phyloP scores from a whole-genome alignment of 2,797 vertebrate species.

The Diplodus puntazzo region DNA sequence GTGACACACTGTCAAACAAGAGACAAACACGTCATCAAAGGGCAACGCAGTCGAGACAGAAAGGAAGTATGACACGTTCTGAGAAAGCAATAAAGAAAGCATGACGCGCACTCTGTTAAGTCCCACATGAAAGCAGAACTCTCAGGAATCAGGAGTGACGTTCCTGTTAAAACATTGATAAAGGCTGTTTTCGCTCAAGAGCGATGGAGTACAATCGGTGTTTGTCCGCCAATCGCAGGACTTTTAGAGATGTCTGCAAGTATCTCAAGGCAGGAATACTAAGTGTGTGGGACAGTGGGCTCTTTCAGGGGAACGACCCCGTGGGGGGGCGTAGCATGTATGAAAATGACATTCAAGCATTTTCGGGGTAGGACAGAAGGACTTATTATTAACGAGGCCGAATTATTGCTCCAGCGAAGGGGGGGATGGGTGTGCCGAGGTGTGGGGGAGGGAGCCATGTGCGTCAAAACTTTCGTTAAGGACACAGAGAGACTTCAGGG shows the following conservation, averaged over 20 bases:
- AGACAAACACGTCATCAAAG: not conserved
- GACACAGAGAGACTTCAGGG: slow-evolving; percentile 48
- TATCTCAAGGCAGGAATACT: slow-evolving; percentile 76
- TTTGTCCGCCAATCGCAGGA: slow-evolving; percentile 13
- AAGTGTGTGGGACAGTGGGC: slow-evolving; percentile 78
- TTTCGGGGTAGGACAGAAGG: slow-evolving; percentile 76
- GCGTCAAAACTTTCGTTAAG: slow-evolving; percentile 68
- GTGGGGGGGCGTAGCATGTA: slow-evolving; percentile 58
- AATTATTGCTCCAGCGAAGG: slow-evolving; percentile 56
- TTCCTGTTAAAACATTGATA: not conserved
- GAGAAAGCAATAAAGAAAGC: slow-evolving; percentile 10
- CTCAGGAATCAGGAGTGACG: not conserved
- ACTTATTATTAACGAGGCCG: slow-evolving; percentile 70
- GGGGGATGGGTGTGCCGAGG: slow-evolving; percentile 6
- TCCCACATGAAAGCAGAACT: slow-evolving; percentile 3
- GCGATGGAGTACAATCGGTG: not conserved
- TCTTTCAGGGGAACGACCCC: slow-evolving; percentile 76
- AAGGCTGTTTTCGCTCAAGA: not conserved
- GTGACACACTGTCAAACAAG: not conserved
- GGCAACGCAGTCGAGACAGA: slow-evolving; percentile 3
- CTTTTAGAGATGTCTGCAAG: slow-evolving; percentile 46
- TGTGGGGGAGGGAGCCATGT: slow-evolving; percentile 48
- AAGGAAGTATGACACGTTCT: not conserved
- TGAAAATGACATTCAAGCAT: slow-evolving; percentile 72
- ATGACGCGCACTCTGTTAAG: not conserved